phyloP scores from a whole-genome alignment of 1,140 invertebrate genomes.

The Panagrolaimus sp. region DNA sequence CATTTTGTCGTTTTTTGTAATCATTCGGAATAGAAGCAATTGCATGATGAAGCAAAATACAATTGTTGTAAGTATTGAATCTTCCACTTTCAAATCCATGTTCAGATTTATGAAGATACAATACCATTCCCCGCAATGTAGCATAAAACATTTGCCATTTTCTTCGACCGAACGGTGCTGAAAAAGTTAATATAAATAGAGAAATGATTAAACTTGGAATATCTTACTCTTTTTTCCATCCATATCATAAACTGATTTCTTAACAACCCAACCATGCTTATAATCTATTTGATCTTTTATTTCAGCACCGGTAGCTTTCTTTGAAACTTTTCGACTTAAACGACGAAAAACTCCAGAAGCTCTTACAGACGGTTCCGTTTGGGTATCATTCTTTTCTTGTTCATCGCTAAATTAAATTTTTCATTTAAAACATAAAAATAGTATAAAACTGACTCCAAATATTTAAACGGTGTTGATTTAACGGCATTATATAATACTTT shows the following conservation, averaged over 20 bases:
- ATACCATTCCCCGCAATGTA: constrained; percentile 83
- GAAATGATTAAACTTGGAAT: background rate
- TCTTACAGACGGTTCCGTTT: background rate
- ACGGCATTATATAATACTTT: constrained; percentile 89
- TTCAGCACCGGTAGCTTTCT: background rate
- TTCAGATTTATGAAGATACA: constrained; percentile 93
- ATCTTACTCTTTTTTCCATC: constrained; percentile 87
- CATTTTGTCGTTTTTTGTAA: constrained; percentile 93
- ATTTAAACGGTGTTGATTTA: constrained; percentile 82
- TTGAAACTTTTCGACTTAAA: background rate
- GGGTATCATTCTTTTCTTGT: background rate
- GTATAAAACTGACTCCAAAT: constrained; percentile 75
- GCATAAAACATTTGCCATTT: constrained; percentile 99
- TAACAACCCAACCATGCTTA: constrained; percentile 96
- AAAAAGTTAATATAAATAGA: constrained; percentile 43
- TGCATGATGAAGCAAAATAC: constrained; percentile 85
- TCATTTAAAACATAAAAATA: background rate
- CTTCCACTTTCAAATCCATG: constrained; percentile 77
- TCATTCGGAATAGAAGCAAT: constrained; percentile 87
- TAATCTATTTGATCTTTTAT: constrained; percentile 77
- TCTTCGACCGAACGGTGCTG: constrained; percentile 90
- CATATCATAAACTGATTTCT: constrained; percentile 87
- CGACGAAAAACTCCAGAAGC: background rate
- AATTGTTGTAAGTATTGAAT: constrained; percentile 71
- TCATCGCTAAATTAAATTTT: background rate